A percentile compares a stretch with the other conserved stretches of the same genome.
Evolutionary conservation across 2,888 invertebrate genomes (phyloP).

Genomic region (Augochlorella aurata): DNA sequence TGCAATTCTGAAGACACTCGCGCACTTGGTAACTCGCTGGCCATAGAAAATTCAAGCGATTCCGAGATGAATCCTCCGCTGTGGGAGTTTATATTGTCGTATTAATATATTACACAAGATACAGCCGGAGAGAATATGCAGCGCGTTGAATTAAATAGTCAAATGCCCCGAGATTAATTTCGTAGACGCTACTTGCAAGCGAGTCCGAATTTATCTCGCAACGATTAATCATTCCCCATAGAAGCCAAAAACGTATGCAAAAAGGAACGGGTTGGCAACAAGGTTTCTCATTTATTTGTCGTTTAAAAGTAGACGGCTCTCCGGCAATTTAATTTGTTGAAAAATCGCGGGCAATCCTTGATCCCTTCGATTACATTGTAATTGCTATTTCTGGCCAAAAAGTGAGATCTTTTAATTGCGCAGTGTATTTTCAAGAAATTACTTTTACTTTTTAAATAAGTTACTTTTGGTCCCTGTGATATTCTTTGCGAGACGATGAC

Average conservation of each 20-base stretch:
- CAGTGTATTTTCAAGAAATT: too few species aligned
- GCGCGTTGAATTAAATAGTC: constrained; percentile 37
- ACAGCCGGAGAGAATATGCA: constrained; percentile 28
- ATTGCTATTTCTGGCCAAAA: too few species aligned
- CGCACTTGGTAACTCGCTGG: neutral
- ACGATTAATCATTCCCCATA: constrained; percentile 29
- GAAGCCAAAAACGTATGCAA: constrained; percentile 26
- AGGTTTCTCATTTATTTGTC: constrained; percentile 31
- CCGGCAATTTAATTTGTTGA: too few species aligned
- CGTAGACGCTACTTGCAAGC: constrained; percentile 22
- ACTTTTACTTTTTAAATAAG: too few species aligned
- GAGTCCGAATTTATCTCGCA: constrained; percentile 34
- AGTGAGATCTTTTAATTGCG: too few species aligned
- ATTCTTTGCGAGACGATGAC: neutral
- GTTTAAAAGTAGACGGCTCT: neutral
- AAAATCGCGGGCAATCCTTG: too few species aligned
- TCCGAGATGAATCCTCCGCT: neutral
- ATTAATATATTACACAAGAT: neutral
- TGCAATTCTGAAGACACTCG: neutral
- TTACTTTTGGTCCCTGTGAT: neutral
- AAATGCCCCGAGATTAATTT: constrained; percentile 47
- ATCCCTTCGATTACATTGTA: too few species aligned
- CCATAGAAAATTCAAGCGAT: constrained; percentile 7
- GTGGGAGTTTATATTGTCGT: neutral
- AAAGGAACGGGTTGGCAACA: constrained; percentile 17